phyloP scores from a whole-genome alignment of 2,888 invertebrate species.

The Torymus tubicola region DNA sequence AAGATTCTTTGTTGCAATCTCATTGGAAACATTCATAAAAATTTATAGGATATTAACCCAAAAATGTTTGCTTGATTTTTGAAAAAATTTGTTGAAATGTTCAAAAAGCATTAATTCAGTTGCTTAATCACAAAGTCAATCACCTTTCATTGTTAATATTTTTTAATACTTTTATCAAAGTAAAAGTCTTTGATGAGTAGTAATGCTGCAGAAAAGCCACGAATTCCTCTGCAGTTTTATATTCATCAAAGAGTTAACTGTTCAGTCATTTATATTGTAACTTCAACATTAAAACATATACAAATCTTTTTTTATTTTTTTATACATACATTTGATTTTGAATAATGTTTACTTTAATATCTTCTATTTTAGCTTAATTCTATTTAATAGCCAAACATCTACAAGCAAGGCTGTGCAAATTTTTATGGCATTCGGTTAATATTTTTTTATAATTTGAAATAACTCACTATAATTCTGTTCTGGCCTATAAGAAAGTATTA shows the following conservation, averaged over 20 bases:
- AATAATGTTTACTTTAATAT: conserved; percentile 40
- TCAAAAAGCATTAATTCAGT: conserved; percentile 9
- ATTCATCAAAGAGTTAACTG: conserved; percentile 35
- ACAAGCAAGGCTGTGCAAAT: too few species aligned
- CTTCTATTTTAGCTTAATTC: conserved; percentile 30
- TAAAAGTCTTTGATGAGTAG: conserved; percentile 24
- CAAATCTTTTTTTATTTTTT: conserved; percentile 36
- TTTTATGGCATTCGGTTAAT: too few species aligned
- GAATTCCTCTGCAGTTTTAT: conserved; percentile 16
- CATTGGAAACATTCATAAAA: conserved; percentile 6
- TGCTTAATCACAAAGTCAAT: conserved; percentile 27
- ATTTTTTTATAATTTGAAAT: too few species aligned
- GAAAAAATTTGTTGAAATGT: conserved; percentile 28
- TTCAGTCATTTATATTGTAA: conserved; percentile 36
- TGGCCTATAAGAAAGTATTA: too few species aligned
- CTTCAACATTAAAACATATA: conserved; percentile 24
- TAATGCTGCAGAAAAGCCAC: conserved; percentile 11
- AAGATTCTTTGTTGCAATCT: conserved; percentile 37
- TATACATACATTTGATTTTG: conserved; percentile 32
- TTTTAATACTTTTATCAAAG: conserved; percentile 42
- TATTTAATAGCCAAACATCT: conserved; percentile 23
- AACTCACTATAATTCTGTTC: too few species aligned
- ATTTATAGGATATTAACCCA: conserved; percentile 29
- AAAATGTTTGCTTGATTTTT: conserved; percentile 29
- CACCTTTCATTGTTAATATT: conserved; percentile 43